Conservation (phyloP, 2,888 invertebrate species). For the Drosophila subsilvestris region DNA sequence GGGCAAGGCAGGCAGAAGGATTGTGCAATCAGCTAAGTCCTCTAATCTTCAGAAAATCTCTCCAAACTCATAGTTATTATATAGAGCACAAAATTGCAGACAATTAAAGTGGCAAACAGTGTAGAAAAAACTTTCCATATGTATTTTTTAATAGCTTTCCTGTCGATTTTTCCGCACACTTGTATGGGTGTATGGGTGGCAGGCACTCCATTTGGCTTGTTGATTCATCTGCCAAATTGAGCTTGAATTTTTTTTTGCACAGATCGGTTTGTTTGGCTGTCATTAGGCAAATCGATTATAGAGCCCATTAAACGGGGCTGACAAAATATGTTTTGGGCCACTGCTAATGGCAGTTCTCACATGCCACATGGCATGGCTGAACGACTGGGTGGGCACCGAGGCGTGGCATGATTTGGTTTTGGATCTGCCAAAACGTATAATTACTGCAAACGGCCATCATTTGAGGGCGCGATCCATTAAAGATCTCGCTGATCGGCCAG, state of each 20-base stretch:
- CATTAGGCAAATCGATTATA: conserved; percentile 20
- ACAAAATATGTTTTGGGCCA: conserved; percentile 12
- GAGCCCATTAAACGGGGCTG: conserved; percentile 10
- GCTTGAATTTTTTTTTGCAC: conserved; percentile 38
- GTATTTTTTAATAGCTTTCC: background rate
- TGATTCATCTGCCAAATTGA: conserved; percentile 42
- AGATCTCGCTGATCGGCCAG: conserved; percentile 15
- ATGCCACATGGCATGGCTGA: conserved; percentile 39
- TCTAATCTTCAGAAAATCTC: background rate
- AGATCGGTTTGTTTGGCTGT: conserved; percentile 19
- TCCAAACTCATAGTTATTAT: background rate
- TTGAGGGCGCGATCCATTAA: conserved; percentile 15
- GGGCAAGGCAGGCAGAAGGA: background rate
- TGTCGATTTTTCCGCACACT: background rate
- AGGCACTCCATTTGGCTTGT: conserved; percentile 24
- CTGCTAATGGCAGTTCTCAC: conserved; percentile 31
- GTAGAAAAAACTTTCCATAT: background rate
- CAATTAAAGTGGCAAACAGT: background rate
- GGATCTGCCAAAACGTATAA: background rate
- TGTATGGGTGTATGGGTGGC: conserved; percentile 10
- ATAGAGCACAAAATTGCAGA: background rate
- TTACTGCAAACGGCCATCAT: background rate
- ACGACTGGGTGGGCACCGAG: conserved; percentile 41
- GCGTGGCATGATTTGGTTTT: conserved; percentile 27
- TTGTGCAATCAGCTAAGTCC: background rate